Percentiles rank a stretch among this genome's conserved stretches.
These are phyloP conservation scores for Quadroppia sp. DNA, from an alignment of 2,888 invertebrate species.

Conservation along the genomic window DNA sequence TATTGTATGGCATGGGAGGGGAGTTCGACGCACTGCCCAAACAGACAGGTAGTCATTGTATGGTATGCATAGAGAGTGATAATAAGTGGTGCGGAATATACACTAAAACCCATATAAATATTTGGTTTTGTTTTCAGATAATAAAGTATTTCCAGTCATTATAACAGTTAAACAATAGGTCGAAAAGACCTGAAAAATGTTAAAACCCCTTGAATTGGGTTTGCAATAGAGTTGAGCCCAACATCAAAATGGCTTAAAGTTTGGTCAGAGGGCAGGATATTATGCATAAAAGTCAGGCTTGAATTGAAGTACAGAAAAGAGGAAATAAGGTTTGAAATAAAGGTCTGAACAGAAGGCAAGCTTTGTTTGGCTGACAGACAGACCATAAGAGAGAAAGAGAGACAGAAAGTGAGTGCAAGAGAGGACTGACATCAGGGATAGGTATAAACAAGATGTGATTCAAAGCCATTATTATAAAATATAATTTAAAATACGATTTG, in stretches of 20 bases:
- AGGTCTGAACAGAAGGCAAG: constrained; percentile 26
- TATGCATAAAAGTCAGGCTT: constrained; percentile 26
- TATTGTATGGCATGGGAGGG: neutral
- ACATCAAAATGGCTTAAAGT: neutral
- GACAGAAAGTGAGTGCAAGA: neutral
- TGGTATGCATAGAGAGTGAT: neutral
- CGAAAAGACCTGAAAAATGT: neutral
- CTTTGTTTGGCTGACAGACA: neutral
- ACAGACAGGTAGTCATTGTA: neutral
- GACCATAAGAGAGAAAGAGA: neutral
- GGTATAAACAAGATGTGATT: neutral
- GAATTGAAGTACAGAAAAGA: neutral
- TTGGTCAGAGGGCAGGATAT: constrained; percentile 29
- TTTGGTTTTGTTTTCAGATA: neutral
- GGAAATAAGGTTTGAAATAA: constrained; percentile 27
- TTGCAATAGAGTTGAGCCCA: neutral
- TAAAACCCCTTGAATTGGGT: constrained; percentile 23
- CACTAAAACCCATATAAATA: neutral
- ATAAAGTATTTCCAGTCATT: neutral
- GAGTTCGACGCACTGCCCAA: constrained; percentile 26
- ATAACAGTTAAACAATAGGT: neutral
- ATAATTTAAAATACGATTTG: neutral
- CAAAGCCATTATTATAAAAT: neutral
- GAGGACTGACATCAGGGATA: neutral
- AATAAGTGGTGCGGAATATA: neutral